Conservation (phyloP, 2,113 vertebrate genomes). For the Amazona guildingii region DNA sequence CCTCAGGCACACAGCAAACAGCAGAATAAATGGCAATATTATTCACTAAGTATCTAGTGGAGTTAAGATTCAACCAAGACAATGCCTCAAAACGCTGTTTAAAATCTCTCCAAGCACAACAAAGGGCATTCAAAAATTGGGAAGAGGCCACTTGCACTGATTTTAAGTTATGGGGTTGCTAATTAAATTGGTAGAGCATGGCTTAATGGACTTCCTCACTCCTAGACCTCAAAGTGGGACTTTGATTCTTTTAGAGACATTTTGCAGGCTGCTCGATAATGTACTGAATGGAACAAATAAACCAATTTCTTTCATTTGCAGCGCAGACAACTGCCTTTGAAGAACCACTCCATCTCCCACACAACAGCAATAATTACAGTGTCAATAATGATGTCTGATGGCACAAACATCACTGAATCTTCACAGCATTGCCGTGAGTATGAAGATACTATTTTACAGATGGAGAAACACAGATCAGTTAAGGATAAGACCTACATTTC, state of each 20-base stretch:
- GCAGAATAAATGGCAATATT: background rate
- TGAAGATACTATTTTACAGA: background rate
- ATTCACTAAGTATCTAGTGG: background rate
- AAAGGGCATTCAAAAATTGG: background rate
- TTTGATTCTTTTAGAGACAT: slow-evolving; percentile 72
- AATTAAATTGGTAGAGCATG: slow-evolving; percentile 58
- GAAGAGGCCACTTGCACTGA: background rate
- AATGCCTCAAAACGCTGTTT: background rate
- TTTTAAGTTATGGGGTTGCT: slow-evolving; percentile 44
- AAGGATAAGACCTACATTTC: background rate
- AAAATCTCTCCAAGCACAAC: background rate
- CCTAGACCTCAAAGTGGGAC: slow-evolving; percentile 53
- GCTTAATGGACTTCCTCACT: slow-evolving; percentile 63
- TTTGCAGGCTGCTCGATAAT: slow-evolving; percentile 64
- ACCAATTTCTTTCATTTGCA: slow-evolving; percentile 66
- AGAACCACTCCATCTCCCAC: slow-evolving; percentile 40
- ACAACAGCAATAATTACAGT: slow-evolving; percentile 38
- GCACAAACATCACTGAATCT: background rate
- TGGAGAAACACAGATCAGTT: background rate
- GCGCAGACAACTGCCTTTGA: slow-evolving; percentile 50
- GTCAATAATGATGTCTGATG: background rate
- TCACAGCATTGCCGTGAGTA: background rate
- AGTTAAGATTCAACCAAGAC: background rate
- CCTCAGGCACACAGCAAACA: background rate
- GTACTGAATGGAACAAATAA: slow-evolving; percentile 37